Conservation (phyloP, 2,888 invertebrate genomes). For the Dermolepida albohirtum region DNA sequence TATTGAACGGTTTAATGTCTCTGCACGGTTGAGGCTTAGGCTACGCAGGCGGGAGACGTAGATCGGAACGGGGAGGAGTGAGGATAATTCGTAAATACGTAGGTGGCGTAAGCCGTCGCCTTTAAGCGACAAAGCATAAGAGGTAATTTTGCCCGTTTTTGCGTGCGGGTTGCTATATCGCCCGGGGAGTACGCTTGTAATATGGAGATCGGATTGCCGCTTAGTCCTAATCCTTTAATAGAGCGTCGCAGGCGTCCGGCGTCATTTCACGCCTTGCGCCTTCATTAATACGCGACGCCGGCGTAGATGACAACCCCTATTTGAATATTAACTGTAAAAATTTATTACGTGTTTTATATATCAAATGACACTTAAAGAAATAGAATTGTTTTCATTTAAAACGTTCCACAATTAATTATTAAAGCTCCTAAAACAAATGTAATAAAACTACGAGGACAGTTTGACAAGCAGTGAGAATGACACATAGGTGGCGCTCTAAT, state of each 20-base stretch:
- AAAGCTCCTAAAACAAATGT: no score
- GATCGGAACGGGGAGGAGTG: slow-evolving; percentile 42
- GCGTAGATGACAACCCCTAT: background rate
- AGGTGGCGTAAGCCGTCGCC: slow-evolving; percentile 60
- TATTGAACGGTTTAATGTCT: slow-evolving; percentile 60
- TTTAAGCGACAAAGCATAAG: slow-evolving; percentile 59
- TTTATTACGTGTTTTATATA: no score
- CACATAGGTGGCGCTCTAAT: no score
- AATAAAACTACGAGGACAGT: no score
- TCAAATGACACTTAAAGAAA: no score
- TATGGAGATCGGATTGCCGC: slow-evolving; percentile 64
- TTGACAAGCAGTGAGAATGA: no score
- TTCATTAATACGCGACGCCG: slow-evolving; percentile 57
- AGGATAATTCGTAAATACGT: slow-evolving; percentile 37
- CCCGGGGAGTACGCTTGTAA: slow-evolving; percentile 46
- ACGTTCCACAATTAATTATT: no score
- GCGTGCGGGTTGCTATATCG: slow-evolving; percentile 51
- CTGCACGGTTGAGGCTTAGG: slow-evolving; percentile 42
- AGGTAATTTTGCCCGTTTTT: slow-evolving; percentile 62
- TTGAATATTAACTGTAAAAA: no score
- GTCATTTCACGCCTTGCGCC: slow-evolving; percentile 64
- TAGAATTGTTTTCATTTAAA: no score
- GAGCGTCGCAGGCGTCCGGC: slow-evolving; percentile 59
- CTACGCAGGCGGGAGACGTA: slow-evolving; percentile 23
- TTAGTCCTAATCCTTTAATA: slow-evolving; percentile 60